phyloP scores from a whole-genome alignment of 2,113 vertebrate genomes.

The Lepisosteus osseus region DNA sequence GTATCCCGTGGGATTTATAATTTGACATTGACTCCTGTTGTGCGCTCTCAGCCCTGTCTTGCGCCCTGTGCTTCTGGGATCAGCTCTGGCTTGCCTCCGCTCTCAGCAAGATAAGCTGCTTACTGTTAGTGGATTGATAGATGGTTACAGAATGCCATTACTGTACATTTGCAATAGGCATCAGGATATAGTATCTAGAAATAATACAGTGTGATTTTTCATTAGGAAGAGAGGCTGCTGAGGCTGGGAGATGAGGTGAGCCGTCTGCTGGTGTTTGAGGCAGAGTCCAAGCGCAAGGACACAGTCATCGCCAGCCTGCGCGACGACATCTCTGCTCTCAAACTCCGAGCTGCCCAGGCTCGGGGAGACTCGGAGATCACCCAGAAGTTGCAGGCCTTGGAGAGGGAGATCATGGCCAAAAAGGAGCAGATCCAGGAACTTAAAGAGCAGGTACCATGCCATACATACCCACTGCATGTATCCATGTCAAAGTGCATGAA shows the following conservation, averaged over 20 bases:
- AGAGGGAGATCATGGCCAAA: conserved; percentile 46
- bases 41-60: too few relatives aligned
- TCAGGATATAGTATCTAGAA: too few relatives aligned
- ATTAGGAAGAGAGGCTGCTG: conserved; percentile 57
- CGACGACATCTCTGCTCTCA: conserved; percentile 49
- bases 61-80: too few relatives aligned
- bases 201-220: too few relatives aligned
- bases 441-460: conserved; percentile 61
- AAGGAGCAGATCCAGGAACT: conserved; percentile 61
- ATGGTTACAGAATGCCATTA: too few relatives aligned
- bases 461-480: not conserved
- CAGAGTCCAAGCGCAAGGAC: conserved; percentile 56
- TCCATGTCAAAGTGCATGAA: not conserved
- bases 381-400: conserved; percentile 40
- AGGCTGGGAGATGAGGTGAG: conserved; percentile 43
- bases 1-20: too few relatives aligned
- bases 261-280: conserved; percentile 42
- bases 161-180: too few relatives aligned
- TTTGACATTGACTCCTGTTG: too few relatives aligned
- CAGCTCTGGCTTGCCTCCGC: too few relatives aligned
- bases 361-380: conserved; percentile 28
- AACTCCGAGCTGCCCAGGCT: conserved; percentile 30
- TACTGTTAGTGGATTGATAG: too few relatives aligned
- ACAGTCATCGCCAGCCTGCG: conserved; percentile 50
- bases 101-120: too few relatives aligned